Conservation (phyloP, 1,140 invertebrate species). For the Wiebesia pumilae region DNA sequence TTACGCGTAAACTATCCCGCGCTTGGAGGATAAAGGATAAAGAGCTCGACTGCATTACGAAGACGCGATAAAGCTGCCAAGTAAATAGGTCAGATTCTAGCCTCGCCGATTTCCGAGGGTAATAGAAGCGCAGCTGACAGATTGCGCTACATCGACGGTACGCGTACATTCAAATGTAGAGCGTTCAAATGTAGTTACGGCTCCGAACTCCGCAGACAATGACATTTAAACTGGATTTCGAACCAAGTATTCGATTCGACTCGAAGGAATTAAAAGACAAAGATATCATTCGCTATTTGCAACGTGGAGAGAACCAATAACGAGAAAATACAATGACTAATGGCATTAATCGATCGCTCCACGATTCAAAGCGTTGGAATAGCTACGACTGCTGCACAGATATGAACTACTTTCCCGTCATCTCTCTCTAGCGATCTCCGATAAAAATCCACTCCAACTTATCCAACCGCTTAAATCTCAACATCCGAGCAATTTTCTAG, state of each 20-base stretch:
- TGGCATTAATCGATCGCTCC: background rate
- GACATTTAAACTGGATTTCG: background rate
- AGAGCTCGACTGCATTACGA: too few relatives aligned
- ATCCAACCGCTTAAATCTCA: background rate
- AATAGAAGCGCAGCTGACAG: background rate
- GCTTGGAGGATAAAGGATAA: too few relatives aligned
- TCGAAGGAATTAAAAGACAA: background rate
- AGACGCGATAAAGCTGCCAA: background rate
- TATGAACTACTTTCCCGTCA: background rate
- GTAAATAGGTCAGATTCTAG: background rate
- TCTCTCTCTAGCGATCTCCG: background rate
- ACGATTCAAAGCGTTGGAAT: background rate
- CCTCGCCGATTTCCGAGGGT: background rate
- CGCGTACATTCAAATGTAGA: background rate
- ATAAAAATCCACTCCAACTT: background rate
- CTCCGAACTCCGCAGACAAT: background rate
- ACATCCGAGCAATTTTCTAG: background rate
- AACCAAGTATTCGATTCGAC: background rate
- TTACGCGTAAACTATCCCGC: too few relatives aligned
- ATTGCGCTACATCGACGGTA: background rate
- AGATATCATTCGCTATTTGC: background rate
- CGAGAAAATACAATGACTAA: background rate
- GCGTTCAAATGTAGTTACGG: background rate
- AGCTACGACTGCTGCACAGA: background rate
- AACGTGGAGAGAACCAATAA: background rate